Percentiles rank a stretch among this genome's conserved stretches.
Evolutionary conservation across 2,113 vertebrate genomes (phyloP).

Genomic region (Gobio gobio): DNA sequence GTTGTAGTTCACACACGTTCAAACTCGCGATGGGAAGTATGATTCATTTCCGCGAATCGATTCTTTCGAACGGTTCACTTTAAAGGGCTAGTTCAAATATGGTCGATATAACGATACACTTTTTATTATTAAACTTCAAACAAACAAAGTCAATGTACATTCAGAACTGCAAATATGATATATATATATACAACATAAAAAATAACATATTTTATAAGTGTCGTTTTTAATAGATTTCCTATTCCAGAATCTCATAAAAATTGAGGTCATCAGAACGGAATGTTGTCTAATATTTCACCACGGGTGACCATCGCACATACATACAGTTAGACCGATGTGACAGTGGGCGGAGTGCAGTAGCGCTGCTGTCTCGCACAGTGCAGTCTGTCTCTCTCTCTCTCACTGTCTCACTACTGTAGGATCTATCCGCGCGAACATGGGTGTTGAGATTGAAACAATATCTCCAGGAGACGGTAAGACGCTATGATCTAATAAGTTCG

Average conservation of each 20-base stretch:
- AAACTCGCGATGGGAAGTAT: not conserved
- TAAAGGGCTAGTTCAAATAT: not conserved
- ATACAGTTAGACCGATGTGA: not conserved
- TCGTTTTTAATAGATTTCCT: not conserved
- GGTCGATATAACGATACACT: too few species aligned
- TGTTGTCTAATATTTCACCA: not conserved
- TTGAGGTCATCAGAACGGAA: not conserved
- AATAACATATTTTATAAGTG: not conserved
- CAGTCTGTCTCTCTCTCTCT: slow-evolving; percentile 49
- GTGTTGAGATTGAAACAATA: slow-evolving; percentile 95
- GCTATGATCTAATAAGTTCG: slow-evolving; percentile 13
- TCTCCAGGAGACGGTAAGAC: slow-evolving; percentile 91
- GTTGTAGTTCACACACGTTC: slow-evolving; percentile 3
- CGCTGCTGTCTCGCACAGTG: slow-evolving; percentile 17
- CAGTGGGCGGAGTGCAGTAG: slow-evolving; percentile 59
- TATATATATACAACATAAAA: not conserved
- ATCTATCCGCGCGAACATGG: slow-evolving; percentile 72
- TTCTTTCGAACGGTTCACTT: not conserved
- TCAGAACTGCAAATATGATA: too few species aligned
- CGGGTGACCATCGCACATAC: not conserved
- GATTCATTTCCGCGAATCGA: not conserved
- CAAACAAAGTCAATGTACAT: too few species aligned
- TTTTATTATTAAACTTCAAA: too few species aligned
- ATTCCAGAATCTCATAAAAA: not conserved
- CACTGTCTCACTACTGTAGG: slow-evolving; percentile 38